Evolutionary conservation across 2,888 invertebrate genomes (phyloP).

Genomic region (Agrochola lychnidis): DNA sequence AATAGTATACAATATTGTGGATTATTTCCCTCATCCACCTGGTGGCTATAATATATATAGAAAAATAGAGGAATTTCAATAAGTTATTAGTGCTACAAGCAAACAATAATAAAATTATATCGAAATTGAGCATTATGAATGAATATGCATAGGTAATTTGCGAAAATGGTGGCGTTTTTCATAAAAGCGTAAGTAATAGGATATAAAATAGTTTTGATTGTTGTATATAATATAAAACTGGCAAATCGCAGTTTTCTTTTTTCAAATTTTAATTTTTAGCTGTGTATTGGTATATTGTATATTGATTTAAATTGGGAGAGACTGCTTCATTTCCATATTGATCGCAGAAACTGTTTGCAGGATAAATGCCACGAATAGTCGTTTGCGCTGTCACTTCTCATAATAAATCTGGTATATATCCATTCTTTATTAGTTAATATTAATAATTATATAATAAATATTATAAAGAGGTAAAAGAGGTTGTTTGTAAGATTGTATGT

Average conservation of each 20-base stretch:
- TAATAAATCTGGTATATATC: neutral
- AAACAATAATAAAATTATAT: slow-evolving; percentile 1
- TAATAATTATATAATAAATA: too few relatives aligned
- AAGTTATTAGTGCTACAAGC: neutral
- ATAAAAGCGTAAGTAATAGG: neutral
- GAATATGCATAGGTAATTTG: neutral
- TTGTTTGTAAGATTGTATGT: too few relatives aligned
- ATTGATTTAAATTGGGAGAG: neutral
- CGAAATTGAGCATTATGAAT: too few relatives aligned
- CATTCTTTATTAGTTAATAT: too few relatives aligned
- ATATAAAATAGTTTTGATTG: neutral
- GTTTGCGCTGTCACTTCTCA: neutral
- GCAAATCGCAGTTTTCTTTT: neutral
- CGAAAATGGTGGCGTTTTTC: neutral
- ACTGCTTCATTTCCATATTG: neutral
- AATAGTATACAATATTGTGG: neutral
- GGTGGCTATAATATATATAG: neutral
- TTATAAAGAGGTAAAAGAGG: too few relatives aligned
- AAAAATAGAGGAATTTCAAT: slow-evolving; percentile 12
- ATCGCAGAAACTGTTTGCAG: neutral
- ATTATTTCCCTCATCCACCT: neutral
- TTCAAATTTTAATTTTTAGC: neutral
- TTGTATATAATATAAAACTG: neutral
- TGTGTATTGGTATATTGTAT: too few relatives aligned
- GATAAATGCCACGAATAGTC: neutral